Base-by-base conservation (phyloP, 2,113 vertebrate species). In the Corythoichthys haematopterus region DNA sequence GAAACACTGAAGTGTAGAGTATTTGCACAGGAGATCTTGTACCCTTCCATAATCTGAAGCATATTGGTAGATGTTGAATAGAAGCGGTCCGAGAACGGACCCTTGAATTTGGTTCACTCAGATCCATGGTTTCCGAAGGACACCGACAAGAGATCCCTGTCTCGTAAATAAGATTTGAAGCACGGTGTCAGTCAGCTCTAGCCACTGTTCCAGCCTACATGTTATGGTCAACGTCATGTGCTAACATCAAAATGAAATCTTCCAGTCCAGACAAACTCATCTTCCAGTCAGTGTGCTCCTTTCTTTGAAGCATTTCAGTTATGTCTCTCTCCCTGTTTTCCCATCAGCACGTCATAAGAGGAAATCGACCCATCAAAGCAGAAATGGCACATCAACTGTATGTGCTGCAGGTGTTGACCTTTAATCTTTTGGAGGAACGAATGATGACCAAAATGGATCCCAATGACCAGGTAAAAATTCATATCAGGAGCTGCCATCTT, bases 361-460 rank as follows among this genome's bases (percentile, higher is more conserved):
- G 96, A 74, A 98, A 98, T 80, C 95, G 97, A n/a, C 95, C 96
- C 1, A 97, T 99, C 82, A 98, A 98, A 91, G 96, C 97, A 0
- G 97, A 99, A 82, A 99, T 99, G 97, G 97, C 97, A 2, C 97
- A 99, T 86, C 97, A 99, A 90, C 91, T 99, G 0, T 98, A 99
- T 0, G 97, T 99, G 75, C 92, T 99, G 4, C 97, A 99, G 86
- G 97, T 98, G 43, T 72, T 99, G 86, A 98, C 96, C 68, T 98
- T 99, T 84, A 99, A 98, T 83, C 97, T 99, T 50, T 87, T 98
- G 78, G 97, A 99, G 84, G 96, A 98, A 83, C 90, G 97, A 55
- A 99, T 99, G 96, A 98, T 99, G 97, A 98, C 96, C 71, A 99
- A 98, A 90, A 98, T 99, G 97, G 97, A 99, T 79, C 95, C 95